Percentiles rank a stretch among this genome's conserved stretches.
Conservation (phyloP, 2,888 invertebrate species). For the Elgonia sp. region DNA sequence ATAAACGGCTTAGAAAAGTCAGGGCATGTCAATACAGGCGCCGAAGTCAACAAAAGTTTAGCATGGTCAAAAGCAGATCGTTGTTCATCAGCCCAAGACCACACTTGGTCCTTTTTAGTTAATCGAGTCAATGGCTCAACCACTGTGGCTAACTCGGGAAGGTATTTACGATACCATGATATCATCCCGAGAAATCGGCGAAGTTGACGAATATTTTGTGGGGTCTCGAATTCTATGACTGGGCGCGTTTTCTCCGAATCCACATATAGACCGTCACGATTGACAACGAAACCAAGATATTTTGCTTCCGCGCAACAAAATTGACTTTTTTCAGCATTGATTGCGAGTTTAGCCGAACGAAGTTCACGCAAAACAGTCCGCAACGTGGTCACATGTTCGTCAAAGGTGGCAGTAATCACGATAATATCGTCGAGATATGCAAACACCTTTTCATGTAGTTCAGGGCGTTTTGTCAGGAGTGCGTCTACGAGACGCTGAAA, state of each 20-base stretch:
- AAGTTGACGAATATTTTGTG: not conserved
- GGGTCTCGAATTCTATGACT: too few species aligned
- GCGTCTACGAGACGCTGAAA: not conserved
- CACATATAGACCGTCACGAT: too few species aligned
- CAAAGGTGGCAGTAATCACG: not conserved
- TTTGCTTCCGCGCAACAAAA: too few species aligned
- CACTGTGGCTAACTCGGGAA: not conserved
- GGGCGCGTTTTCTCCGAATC: too few species aligned
- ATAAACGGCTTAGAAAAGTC: not conserved
- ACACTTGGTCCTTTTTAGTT: not conserved
- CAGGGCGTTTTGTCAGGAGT: not conserved
- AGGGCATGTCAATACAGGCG: too few species aligned
- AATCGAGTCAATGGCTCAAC: not conserved
- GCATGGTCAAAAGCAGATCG: not conserved
- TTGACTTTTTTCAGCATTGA: too few species aligned
- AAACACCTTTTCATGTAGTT: slow-evolving; percentile 1
- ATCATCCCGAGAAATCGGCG: slow-evolving; percentile 5
- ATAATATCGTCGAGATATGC: slow-evolving; percentile 26
- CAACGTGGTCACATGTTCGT: not conserved
- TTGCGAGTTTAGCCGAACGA: too few species aligned
- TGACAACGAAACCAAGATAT: too few species aligned
- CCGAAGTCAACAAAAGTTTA: too few species aligned
- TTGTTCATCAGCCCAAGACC: not conserved
- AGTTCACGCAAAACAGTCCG: too few species aligned
- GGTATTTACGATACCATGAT: slow-evolving; percentile 2